These are phyloP conservation scores for Pholis gunnellus DNA, from an alignment of 2,113 vertebrate species.

Conservation along the genomic window DNA sequence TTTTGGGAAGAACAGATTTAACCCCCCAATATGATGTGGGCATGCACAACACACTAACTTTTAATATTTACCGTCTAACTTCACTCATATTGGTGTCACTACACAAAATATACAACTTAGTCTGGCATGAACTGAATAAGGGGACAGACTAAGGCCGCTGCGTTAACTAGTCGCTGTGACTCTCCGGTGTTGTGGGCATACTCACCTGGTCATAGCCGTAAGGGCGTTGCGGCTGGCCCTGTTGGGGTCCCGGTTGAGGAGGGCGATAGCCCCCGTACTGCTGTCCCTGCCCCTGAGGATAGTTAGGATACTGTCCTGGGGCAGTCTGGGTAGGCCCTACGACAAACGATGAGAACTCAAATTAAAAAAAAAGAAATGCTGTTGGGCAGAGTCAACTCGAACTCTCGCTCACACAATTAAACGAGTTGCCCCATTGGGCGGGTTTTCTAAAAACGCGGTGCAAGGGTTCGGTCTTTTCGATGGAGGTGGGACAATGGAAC, in stretches of 20 bases:
- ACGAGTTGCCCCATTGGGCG: background rate
- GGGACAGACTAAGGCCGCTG: constrained; percentile 41
- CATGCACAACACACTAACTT: constrained; percentile 70
- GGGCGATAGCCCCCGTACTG: constrained; percentile 96
- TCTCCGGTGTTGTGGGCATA: constrained; percentile 52
- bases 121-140: constrained; percentile 35
- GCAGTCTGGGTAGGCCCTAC: constrained; percentile 92
- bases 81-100: constrained; percentile 38
- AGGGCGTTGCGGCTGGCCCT: constrained; percentile 96
- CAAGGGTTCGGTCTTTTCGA: background rate
- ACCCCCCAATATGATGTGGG: constrained; percentile 58
- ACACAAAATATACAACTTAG: constrained; percentile 45
- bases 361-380: constrained; percentile 16
- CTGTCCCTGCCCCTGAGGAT: constrained; percentile 97
- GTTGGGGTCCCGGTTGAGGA: constrained; percentile 94
- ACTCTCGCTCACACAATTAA: background rate
- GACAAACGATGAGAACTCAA: constrained; percentile 18
- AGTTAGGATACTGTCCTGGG: constrained; percentile 96
- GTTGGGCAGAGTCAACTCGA: background rate
- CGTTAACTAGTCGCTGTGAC: constrained; percentile 29
- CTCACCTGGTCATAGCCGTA: constrained; percentile 98
- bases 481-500: background rate
- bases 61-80: constrained; percentile 39
- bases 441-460: background rate
- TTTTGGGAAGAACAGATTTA: constrained; percentile 54